Evolutionary conservation across 2,888 invertebrate species (phyloP), one percentile per base, ranked within the genome.

Genomic region (Zeuzera pyrina): DNA sequence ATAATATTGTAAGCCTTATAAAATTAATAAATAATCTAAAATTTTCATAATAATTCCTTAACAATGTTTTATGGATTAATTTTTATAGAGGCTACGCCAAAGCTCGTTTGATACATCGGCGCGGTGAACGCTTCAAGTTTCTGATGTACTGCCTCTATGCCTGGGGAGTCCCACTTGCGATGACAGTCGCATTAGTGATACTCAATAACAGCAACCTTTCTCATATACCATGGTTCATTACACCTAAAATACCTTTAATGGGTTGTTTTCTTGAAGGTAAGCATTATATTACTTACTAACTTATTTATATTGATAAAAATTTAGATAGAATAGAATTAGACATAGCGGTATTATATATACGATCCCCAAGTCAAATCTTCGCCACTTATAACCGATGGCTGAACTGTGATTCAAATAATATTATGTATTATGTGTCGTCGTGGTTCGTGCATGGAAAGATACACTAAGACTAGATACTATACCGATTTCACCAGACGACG

Each of bases 81-180:
- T 36, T 43, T 49, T 52, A 3, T 55, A 78, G 79, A 35, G 76
- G 79, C 3, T 78, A 76, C 40, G 77, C 77, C 1, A 77, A 78
- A 42, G 73, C 79, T 1, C 65, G 78, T 1, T 53, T 65, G 0
- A 77, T 78, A 8, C 76, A 81, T 37, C 59, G 78, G 0, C 62
- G 70, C 1, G 78, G 79, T 0, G 72, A 78, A 33, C 26, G 31
- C 0, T 74, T 69, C 38, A 78, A 78, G 38, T 79, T 74, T 39
- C 7, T 40, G 1, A 70, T 76, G 64, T 81, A 81, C 43, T 58
- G 66, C 30, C 10, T 64, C 1, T 81, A 70, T 34, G 74, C 62
- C 0, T 79, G 58, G 45, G 81, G 81, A 0, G 25, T 78, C 0
- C 77, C 79, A 0, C 30, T 67, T 0, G 29, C 39, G 0, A 62